Evolutionary conservation across 2,888 invertebrate species (phyloP), one percentile per base, ranked within the genome.

Genomic region (Gnatocerus cornutus): DNA sequence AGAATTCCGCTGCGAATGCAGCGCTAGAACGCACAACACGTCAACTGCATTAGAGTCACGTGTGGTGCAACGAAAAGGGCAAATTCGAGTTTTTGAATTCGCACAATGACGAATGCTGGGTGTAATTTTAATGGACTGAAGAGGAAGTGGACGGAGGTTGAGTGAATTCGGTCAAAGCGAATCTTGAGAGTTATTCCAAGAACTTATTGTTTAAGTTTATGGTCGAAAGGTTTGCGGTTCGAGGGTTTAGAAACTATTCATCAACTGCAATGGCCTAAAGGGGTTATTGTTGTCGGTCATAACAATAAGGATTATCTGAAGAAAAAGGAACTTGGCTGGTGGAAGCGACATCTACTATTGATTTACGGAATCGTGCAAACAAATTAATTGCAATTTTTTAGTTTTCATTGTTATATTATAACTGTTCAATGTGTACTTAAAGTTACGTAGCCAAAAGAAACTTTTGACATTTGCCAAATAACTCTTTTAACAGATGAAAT

Each of bases 1-100:
- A 75, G 64, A 73, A 74, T 72, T 74, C 73, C 48, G 48, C 16
- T 58, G 41, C 61, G 61, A 63, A 59, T 68, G 74, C 74, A 65
- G 48, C 58, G 50, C 66, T 72, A 68, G 67, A 71, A 73, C 73
- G 71, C 69, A 71, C 71, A 74, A 76, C 77, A 77, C 68, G 71
- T 69, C 71, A 76, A 75, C 73, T 74, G 77, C 77, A 77, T 77
- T 77, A 72, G 41, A 69, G 65, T 70, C 69, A 64, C 69, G 56
- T 65, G 69, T 53, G 61, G 16, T 68, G 70, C 69, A 64, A 58
- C 59, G 56, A 53, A 46, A 14, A 14, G 62, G 61, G 12, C 3
- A 46, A 63, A 52, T 37, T 46, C n/a, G 41, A 12, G 30, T 10
- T 21, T 41, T 37, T 10, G 21, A 39, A 16, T 55, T 37, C 10